Conservation (phyloP, 2,113 vertebrate species). For the Melanostigma gelatinosum region DNA sequence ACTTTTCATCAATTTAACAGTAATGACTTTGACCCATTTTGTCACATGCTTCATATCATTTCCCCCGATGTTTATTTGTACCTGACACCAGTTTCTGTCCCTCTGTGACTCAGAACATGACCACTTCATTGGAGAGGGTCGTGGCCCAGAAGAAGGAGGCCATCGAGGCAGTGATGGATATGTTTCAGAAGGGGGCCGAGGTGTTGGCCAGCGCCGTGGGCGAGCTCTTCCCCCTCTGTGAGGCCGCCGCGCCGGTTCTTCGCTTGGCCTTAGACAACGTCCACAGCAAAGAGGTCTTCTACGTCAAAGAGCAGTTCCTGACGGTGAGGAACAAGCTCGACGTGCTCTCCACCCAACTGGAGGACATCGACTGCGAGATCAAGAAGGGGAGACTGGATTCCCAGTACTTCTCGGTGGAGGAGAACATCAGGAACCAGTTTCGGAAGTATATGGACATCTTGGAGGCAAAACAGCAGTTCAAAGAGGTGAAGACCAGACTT, state of each 20-base stretch:
- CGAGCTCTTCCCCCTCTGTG: constrained; percentile 82
- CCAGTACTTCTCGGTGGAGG: constrained; percentile 81
- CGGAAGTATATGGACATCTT: constrained; percentile 84
- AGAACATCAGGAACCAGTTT: constrained; percentile 85
- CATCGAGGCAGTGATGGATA: constrained; percentile 83
- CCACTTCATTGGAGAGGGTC: constrained; percentile 70
- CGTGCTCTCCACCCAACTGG: constrained; percentile 78
- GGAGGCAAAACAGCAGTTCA: constrained; percentile 81
- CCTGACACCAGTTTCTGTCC: neutral
- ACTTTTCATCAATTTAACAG: neutral
- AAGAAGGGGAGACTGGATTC: constrained; percentile 78
- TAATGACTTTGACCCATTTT: neutral
- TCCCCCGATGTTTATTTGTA: neutral
- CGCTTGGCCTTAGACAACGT: constrained; percentile 81
- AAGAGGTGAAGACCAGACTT: constrained; percentile 76
- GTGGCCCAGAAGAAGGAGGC: constrained; percentile 85
- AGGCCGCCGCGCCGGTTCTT: constrained; percentile 80
- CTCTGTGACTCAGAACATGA: constrained; percentile 69
- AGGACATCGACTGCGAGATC: constrained; percentile 82
- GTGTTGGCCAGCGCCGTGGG: constrained; percentile 83
- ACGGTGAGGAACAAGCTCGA: constrained; percentile 78
- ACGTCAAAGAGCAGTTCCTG: constrained; percentile 84
- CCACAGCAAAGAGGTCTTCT: constrained; percentile 84
- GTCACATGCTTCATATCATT: neutral
- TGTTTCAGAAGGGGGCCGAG: constrained; percentile 80